Evolutionary conservation across 2,113 vertebrate species (phyloP).

Genomic region (Chaenogobius annularis): DNA sequence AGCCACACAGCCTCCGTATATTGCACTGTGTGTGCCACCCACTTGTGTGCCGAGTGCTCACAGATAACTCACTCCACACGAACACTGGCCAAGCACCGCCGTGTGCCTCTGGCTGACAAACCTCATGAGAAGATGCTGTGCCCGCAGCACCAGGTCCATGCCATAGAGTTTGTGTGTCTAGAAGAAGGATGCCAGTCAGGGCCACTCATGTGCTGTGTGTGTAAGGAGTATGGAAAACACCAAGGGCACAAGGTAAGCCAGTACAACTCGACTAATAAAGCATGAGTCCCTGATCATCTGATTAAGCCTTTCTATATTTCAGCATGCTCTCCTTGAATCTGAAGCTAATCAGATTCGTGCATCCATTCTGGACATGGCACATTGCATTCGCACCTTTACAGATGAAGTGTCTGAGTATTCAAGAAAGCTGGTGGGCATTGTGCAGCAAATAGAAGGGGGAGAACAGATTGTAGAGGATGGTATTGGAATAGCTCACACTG

Average conservation of each 20-base stretch:
- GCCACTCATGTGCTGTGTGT: conserved; percentile 98
- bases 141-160: conserved; percentile 95
- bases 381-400: conserved; percentile 96
- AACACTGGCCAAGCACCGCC: conserved; percentile 93
- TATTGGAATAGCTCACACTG: conserved; percentile 93
- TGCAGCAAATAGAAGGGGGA: conserved; percentile 96
- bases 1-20: conserved; percentile 92
- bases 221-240: conserved; percentile 98
- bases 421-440: conserved; percentile 93
- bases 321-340: conserved; percentile 93
- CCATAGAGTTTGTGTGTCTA: conserved; percentile 97
- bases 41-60: conserved; percentile 93
- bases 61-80: conserved; percentile 96
- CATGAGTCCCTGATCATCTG: too few species aligned
- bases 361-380: conserved; percentile 98
- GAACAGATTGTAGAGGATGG: conserved; percentile 97
- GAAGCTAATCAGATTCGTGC: conserved; percentile 97
- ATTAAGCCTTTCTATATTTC: conserved; percentile 20
- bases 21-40: conserved; percentile 97
- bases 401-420: conserved; percentile 98
- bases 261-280: background rate
- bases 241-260: conserved; percentile 90
- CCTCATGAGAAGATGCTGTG: conserved; percentile 98
- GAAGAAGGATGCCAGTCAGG: conserved; percentile 91
- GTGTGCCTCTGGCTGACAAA: conserved; percentile 95